Evolutionary conservation across 2,797 vertebrate genomes (phyloP).

Genomic region (Chaenodraco wilsoni): DNA sequence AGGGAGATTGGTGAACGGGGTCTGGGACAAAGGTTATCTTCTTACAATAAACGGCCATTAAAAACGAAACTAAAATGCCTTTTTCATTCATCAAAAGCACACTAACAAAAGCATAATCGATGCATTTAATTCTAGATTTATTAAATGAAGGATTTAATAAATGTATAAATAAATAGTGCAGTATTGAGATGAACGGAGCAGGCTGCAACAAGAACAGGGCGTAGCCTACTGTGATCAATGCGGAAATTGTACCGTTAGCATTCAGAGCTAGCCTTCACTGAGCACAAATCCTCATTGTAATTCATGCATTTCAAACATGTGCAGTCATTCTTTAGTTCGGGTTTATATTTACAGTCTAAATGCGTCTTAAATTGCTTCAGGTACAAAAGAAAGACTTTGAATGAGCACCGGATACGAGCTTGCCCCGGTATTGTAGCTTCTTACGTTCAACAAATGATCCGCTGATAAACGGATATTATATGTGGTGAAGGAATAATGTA

Average conservation of each 20-base stretch:
- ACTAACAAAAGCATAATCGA: too few relatives aligned
- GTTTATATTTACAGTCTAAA: neutral
- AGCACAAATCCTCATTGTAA: neutral
- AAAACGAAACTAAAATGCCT: neutral
- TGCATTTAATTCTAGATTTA: fast-evolving
- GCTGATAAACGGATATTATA: neutral
- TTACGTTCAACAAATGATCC: slow-evolving; percentile 20
- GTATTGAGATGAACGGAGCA: slow-evolving; percentile 9
- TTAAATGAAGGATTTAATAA: too few relatives aligned
- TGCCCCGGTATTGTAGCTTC: slow-evolving; percentile 48
- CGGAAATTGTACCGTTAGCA: slow-evolving; percentile 72
- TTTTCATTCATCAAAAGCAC: neutral
- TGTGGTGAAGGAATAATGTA: neutral
- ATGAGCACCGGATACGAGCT: slow-evolving; percentile 5
- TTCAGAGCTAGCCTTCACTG: slow-evolving; percentile 28
- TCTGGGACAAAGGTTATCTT: neutral
- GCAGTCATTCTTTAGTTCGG: fast-evolving
- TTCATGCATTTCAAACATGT: fast-evolving
- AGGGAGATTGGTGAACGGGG: neutral
- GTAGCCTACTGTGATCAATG: slow-evolving; percentile 52
- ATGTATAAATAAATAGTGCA: neutral
- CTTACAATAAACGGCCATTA: neutral
- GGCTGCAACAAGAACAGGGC: slow-evolving; percentile 50
- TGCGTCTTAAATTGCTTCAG: neutral
- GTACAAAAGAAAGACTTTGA: fast-evolving